A percentile compares a stretch with the other conserved stretches of the same genome.
These are phyloP conservation scores for Monoplex corrugatus DNA, from an alignment of 2,888 invertebrate genomes.

Conservation along the genomic window DNA sequence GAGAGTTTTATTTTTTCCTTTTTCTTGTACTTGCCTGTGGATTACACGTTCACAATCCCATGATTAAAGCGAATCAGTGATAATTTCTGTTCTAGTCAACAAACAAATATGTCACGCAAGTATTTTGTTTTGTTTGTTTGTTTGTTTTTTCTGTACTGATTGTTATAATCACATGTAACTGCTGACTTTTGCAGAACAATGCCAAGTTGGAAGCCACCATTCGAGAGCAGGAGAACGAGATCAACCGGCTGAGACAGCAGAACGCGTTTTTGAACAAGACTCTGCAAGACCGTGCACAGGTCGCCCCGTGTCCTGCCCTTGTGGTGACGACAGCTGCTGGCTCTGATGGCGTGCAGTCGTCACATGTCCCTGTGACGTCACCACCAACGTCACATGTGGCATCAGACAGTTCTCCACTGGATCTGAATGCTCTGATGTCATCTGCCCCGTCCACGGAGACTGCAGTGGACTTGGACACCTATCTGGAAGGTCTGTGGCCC, in stretches of 20 bases:
- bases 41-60: too few relatives aligned
- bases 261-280: neutral
- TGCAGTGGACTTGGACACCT: neutral
- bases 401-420: neutral
- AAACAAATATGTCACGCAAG: too few relatives aligned
- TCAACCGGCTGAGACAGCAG: neutral
- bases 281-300: neutral
- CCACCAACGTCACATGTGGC: neutral
- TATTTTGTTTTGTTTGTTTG: neutral
- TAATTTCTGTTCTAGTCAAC: too few relatives aligned
- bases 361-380: neutral
- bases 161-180: too few relatives aligned
- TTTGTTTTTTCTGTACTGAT: too few relatives aligned
- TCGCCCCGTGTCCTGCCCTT: neutral
- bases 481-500: neutral
- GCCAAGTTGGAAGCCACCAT: neutral
- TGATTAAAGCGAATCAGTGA: too few relatives aligned
- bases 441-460: neutral
- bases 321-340: neutral
- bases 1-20: too few relatives aligned
- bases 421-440: neutral
- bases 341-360: neutral
- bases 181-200: neutral
- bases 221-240: neutral
- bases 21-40: too few relatives aligned